These are phyloP conservation scores for Drosophila histrio DNA, from an alignment of 2,888 invertebrate genomes.

Conservation along the genomic window DNA sequence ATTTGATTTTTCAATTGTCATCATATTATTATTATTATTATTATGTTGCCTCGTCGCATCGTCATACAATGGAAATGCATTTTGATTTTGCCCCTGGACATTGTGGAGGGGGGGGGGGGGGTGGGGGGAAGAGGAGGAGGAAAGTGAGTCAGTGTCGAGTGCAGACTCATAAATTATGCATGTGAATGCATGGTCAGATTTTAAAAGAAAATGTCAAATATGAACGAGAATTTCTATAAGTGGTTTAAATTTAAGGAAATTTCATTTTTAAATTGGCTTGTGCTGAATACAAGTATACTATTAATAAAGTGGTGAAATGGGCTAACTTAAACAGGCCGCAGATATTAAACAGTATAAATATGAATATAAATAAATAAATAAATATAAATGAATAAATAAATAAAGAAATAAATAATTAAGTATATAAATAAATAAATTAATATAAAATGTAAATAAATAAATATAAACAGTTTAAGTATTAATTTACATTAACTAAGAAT, in stretches of 20 bases:
- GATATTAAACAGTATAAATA: no score
- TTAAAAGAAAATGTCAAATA: constrained; percentile 3
- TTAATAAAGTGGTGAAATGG: no score
- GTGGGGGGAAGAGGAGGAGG: neutral
- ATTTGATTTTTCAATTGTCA: constrained; percentile 44
- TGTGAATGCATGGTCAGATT: constrained; percentile 32
- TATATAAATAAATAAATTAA: no score
- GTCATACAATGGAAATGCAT: constrained; percentile 51
- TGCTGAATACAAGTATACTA: neutral
- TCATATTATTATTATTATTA: constrained; percentile 7
- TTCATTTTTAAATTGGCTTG: neutral
- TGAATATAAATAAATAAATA: no score
- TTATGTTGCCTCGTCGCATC: constrained; percentile 45
- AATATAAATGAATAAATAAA: no score
- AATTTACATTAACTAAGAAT: no score
- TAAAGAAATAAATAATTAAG: no score
- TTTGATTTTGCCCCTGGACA: constrained; percentile 62
- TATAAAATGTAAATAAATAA: no score
- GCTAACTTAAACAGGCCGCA: no score
- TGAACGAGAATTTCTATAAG: neutral
- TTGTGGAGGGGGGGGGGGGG: constrained; percentile 33
- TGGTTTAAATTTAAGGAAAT: constrained; percentile 13
- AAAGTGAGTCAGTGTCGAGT: constrained; percentile 16
- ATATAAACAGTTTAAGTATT: no score
- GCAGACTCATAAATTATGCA: constrained; percentile 51